phyloP scores from a whole-genome alignment of 2,113 vertebrate genomes.

The Eurystomus gularis region DNA sequence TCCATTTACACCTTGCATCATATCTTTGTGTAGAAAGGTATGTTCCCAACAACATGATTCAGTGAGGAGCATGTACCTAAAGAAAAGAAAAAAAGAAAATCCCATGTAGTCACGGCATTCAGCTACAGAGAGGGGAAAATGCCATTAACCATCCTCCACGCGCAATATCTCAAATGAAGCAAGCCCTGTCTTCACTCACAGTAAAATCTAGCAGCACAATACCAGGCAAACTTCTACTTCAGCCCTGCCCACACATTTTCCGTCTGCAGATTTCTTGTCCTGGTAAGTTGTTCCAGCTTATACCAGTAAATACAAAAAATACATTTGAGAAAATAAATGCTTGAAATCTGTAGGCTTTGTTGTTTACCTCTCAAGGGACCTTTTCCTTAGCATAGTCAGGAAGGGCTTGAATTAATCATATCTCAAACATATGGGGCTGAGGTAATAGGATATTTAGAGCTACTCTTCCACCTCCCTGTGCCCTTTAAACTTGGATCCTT shows the following conservation, averaged over 20 bases:
- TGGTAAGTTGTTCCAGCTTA: not conserved
- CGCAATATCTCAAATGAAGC: not conserved
- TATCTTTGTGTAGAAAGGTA: not conserved
- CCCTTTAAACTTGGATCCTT: not conserved
- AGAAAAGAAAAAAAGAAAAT: not conserved
- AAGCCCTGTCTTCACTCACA: not conserved
- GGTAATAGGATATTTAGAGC: not conserved
- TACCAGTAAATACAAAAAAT: not conserved
- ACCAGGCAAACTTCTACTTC: not conserved
- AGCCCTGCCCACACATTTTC: not conserved
- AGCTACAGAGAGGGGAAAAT: not conserved
- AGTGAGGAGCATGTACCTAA: not conserved
- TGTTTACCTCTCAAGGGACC: not conserved
- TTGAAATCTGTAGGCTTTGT: not conserved
- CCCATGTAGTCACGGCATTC: accelerated
- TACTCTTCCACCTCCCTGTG: not conserved
- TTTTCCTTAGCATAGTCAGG: not conserved
- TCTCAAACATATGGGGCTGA: not conserved
- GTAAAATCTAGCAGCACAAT: not conserved
- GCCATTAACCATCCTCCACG: not conserved
- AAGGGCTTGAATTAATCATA: not conserved
- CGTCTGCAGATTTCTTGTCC: not conserved
- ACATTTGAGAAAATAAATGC: not conserved
- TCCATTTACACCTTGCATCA: not conserved
- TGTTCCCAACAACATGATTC: not conserved